phyloP scores from a whole-genome alignment of 2,888 invertebrate species.

The Eurytoma californica region DNA sequence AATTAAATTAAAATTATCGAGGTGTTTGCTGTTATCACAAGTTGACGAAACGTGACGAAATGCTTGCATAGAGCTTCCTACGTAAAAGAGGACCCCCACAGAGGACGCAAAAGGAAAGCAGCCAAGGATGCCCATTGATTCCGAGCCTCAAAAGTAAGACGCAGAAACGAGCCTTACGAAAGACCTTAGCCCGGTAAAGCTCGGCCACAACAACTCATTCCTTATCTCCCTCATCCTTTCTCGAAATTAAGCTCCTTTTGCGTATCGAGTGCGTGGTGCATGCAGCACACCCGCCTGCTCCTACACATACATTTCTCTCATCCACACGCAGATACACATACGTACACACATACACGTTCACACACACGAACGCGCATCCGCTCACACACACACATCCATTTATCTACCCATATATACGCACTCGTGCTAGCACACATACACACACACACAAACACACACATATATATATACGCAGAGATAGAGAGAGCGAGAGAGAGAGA shows the following conservation, averaged over 20 bases:
- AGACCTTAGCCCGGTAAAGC: neutral
- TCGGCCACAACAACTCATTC: neutral
- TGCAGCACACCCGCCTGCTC: neutral
- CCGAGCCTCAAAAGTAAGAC: too few relatives aligned
- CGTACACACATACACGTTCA: neutral
- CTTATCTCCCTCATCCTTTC: neutral
- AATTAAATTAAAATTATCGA: too few relatives aligned
- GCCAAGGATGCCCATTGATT: too few relatives aligned
- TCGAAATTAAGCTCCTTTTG: neutral
- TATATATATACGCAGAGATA: neutral
- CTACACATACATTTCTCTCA: neutral
- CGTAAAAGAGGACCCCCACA: too few relatives aligned
- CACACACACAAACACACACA: neutral
- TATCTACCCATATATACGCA: neutral
- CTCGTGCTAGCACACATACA: neutral
- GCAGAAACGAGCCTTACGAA: neutral
- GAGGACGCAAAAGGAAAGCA: too few relatives aligned
- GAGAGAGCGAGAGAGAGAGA: neutral
- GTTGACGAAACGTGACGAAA: too few relatives aligned
- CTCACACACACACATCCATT: neutral
- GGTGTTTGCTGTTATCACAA: too few relatives aligned
- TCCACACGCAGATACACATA: neutral
- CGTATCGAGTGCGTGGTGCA: constrained; percentile 1
- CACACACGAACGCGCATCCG: neutral
- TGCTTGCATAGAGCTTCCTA: too few relatives aligned